A percentile compares a stretch with the other conserved stretches of the same genome.
Conservation (phyloP, 2,113 vertebrate species). For the Scomber colias region DNA sequence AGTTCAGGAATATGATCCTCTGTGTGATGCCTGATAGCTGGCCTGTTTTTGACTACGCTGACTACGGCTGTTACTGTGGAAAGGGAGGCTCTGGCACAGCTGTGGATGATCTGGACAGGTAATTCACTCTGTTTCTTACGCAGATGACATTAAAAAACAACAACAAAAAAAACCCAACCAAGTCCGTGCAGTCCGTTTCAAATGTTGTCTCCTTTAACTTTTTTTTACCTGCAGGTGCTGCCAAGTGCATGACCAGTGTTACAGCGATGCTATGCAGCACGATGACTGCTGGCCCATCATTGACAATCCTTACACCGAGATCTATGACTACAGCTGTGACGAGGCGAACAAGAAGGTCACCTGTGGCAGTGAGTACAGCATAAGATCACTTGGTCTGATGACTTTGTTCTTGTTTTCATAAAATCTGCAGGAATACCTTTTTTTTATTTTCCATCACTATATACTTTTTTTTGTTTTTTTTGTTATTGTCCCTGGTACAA, state of each 20-base stretch:
- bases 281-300: constrained; percentile 76
- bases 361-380: constrained; percentile 84
- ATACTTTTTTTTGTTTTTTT: too few relatives aligned
- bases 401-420: too few relatives aligned
- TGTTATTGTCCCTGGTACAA: too few relatives aligned
- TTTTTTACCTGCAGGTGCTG: constrained; percentile 87
- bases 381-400: too few relatives aligned
- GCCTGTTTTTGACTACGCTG: constrained; percentile 78
- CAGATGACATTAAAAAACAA: not conserved
- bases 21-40: constrained; percentile 84
- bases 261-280: constrained; percentile 64
- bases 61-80: constrained; percentile 94
- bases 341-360: constrained; percentile 71
- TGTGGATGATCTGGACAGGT: constrained; percentile 90
- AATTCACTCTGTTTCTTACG: not conserved
- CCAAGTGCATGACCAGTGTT: constrained; percentile 87
- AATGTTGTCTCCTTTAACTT: not conserved
- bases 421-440: too few relatives aligned
- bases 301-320: constrained; percentile 89
- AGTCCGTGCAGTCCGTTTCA: not conserved
- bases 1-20: constrained; percentile 86
- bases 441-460: too few relatives aligned
- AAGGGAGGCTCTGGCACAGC: constrained; percentile 88
- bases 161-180: rapidly evolving
- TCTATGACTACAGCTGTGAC: constrained; percentile 84